These are phyloP conservation scores for Drosophila rufa DNA, from an alignment of 1,140 invertebrate species.

Conservation along the genomic window DNA sequence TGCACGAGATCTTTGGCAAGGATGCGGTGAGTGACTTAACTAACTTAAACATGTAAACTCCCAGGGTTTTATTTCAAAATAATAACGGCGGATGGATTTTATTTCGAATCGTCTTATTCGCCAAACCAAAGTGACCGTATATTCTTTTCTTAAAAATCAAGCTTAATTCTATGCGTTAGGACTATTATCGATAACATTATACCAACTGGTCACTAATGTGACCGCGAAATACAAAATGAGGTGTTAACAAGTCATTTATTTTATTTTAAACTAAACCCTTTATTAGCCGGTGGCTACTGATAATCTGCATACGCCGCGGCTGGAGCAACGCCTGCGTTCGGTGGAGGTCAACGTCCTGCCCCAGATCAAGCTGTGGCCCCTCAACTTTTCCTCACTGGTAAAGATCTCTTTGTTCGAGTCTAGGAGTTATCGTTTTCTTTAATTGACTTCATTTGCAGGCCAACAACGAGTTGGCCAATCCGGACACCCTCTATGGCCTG, in stretches of 20 bases:
- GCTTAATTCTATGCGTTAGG: no score
- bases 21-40: slow-evolving; percentile 88
- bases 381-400: slow-evolving; percentile 83
- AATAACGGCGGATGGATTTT: no score
- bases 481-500: slow-evolving; percentile 92
- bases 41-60: not conserved
- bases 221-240: no score
- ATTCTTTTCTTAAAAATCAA: no score
- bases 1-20: slow-evolving; percentile 94
- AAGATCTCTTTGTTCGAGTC: not conserved
- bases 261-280: not conserved
- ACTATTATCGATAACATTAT: no score
- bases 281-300: slow-evolving; percentile 85
- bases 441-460: slow-evolving; percentile 59
- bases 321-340: slow-evolving; percentile 91
- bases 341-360: slow-evolving; percentile 89
- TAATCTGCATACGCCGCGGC: slow-evolving; percentile 88
- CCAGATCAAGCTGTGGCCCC: slow-evolving; percentile 79
- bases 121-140: no score
- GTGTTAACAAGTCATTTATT: no score
- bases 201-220: no score
- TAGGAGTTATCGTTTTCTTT: no score
- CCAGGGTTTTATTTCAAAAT: no score
- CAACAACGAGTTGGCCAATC: slow-evolving; percentile 88
- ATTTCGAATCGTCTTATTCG: no score